Conservation (phyloP, 2,797 vertebrate species). For the Micromesistius poutassou region DNA sequence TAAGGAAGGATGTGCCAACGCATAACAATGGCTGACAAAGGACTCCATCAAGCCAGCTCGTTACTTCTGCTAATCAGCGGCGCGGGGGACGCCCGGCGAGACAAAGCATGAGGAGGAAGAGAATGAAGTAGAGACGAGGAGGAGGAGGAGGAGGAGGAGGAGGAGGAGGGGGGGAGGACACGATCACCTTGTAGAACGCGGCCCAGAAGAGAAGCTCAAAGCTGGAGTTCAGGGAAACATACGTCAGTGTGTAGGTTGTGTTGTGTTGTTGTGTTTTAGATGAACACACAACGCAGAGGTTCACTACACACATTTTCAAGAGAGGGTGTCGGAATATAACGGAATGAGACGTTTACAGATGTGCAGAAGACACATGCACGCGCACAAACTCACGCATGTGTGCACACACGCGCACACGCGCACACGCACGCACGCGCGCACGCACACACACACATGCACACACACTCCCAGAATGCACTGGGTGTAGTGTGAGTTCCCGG, state of each 20-base stretch:
- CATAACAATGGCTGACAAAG: conserved; percentile 49
- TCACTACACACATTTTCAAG: conserved; percentile 19
- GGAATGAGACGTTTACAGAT: conserved; percentile 16
- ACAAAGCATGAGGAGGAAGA: neutral
- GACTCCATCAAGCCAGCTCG: conserved; percentile 29
- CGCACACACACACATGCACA: neutral
- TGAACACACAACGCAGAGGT: conserved; percentile 6
- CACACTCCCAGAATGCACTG: neutral
- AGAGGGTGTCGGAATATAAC: conserved; percentile 19
- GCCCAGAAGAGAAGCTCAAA: neutral
- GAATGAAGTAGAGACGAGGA: neutral
- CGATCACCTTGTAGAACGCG: neutral
- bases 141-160: conserved; percentile 5
- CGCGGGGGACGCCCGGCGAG: conserved; percentile 27
- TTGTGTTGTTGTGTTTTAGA: conserved; percentile 1
- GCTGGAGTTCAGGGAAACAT: neutral
- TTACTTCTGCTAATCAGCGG: conserved; percentile 34
- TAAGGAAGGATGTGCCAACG: conserved; percentile 42
- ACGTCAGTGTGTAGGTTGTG: neutral
- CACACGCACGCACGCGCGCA: neutral
- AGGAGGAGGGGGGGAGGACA: conserved; percentile 5
- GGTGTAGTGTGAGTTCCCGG: no score
- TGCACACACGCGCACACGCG: neutral
- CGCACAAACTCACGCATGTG: conserved; percentile 5
- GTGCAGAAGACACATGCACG: neutral